Conservation (phyloP, 2,888 invertebrate genomes). For the Saturnia japonica region DNA sequence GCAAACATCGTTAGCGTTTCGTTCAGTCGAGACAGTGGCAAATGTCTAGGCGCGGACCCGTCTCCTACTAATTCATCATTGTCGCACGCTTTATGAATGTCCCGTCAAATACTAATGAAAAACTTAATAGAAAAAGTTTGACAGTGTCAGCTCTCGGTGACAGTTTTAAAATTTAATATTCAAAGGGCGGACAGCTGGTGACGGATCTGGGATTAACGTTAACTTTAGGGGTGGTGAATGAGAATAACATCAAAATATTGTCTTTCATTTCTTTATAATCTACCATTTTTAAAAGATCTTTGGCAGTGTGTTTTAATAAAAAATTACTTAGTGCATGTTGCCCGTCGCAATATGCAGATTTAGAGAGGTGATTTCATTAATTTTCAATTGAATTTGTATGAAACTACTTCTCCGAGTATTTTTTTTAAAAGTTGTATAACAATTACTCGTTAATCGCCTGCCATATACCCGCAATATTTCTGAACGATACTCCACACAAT, state of each 20-base stretch:
- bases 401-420: no score
- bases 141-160: constrained; percentile 65
- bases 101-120: constrained; percentile 75
- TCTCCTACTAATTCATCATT: constrained; percentile 59
- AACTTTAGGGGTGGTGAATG: constrained; percentile 19
- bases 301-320: no score
- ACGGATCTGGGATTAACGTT: constrained; percentile 42
- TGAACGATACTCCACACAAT: no score
- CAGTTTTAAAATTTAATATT: constrained; percentile 73
- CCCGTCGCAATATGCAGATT: no score
- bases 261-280: background rate
- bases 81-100: constrained; percentile 71
- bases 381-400: no score
- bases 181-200: constrained; percentile 35
- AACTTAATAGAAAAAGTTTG: constrained; percentile 80
- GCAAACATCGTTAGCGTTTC: background rate
- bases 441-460: no score
- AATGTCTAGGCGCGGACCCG: background rate
- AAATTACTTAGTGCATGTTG: no score
- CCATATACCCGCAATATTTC: no score
- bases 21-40: background rate
- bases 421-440: no score
- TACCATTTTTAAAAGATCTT: background rate
- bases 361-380: no score
- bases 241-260: background rate